A percentile compares a stretch with the other conserved stretches of the same genome.
Conservation (phyloP, 1,140 invertebrate species). For the Drosophila pandora region DNA sequence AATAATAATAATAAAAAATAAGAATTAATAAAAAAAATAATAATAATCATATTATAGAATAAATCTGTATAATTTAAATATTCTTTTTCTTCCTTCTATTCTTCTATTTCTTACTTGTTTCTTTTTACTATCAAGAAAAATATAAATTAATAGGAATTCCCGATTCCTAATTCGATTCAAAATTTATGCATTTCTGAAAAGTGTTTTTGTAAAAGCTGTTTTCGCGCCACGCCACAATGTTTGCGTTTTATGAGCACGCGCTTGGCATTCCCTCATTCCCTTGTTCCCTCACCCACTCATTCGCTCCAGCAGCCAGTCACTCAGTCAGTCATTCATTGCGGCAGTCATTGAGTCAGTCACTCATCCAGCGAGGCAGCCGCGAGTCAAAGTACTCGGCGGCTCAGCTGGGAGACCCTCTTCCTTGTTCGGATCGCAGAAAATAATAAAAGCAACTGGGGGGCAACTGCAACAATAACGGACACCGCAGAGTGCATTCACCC, state of each 20-base stretch:
- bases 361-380: constrained; percentile 18
- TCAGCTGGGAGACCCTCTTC: constrained; percentile 29
- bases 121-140: too few relatives aligned
- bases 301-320: background rate
- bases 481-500: constrained; percentile 74
- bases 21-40: too few relatives aligned
- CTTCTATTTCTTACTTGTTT: too few relatives aligned
- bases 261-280: background rate
- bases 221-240: background rate
- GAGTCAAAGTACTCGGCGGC: constrained; percentile 45
- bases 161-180: background rate
- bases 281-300: constrained; percentile 3
- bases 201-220: background rate
- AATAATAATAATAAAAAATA: too few relatives aligned
- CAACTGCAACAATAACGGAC: constrained; percentile 50
- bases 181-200: background rate
- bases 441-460: constrained; percentile 20
- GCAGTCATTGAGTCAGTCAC: background rate
- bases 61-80: too few relatives aligned
- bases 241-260: constrained; percentile 7
- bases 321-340: background rate
- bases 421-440: constrained; percentile 8
- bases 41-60: too few relatives aligned
- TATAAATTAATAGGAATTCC: too few relatives aligned
- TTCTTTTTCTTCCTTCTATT: too few relatives aligned